Evolutionary conservation across 2,113 vertebrate species (phyloP).

Genomic region (Neogale vison): DNA sequence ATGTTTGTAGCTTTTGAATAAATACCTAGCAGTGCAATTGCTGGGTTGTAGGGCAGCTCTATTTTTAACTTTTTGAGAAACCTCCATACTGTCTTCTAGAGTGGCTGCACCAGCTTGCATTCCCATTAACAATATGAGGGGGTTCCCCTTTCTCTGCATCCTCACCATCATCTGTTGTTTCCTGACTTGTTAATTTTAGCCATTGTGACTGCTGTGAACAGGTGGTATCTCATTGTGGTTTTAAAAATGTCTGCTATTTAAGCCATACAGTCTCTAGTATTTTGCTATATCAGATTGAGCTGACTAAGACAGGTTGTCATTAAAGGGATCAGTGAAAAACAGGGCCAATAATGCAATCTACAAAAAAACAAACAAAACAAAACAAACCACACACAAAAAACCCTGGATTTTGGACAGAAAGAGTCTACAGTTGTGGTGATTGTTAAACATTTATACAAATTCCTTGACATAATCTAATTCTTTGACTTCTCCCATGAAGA

Average conservation of each 20-base stretch:
- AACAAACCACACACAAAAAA: too few species aligned
- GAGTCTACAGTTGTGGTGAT: not conserved
- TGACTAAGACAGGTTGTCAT: not conserved
- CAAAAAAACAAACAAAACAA: not conserved
- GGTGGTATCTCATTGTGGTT: not conserved
- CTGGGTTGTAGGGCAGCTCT: not conserved
- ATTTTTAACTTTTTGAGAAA: not conserved
- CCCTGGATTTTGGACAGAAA: not conserved
- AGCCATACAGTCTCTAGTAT: not conserved
- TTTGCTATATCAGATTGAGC: not conserved
- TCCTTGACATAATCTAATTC: not conserved
- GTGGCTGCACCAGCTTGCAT: not conserved
- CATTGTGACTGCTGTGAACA: not conserved
- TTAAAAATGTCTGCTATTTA: not conserved
- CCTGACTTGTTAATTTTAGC: not conserved
- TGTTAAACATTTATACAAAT: not conserved
- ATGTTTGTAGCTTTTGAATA: not conserved
- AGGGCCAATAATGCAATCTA: not conserved
- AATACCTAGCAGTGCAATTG: not conserved
- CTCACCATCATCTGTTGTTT: not conserved
- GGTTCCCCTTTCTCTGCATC: not conserved
- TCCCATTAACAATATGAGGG: not conserved
- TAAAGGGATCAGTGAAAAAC: not conserved
- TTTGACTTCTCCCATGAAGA: not conserved
- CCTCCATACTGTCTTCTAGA: not conserved